Evolutionary conservation across 37 sponge, comb jelly and placozoan species (phyloP), one percentile per base, ranked within the genome.

Genomic region (Chondrosia reniformis): DNA sequence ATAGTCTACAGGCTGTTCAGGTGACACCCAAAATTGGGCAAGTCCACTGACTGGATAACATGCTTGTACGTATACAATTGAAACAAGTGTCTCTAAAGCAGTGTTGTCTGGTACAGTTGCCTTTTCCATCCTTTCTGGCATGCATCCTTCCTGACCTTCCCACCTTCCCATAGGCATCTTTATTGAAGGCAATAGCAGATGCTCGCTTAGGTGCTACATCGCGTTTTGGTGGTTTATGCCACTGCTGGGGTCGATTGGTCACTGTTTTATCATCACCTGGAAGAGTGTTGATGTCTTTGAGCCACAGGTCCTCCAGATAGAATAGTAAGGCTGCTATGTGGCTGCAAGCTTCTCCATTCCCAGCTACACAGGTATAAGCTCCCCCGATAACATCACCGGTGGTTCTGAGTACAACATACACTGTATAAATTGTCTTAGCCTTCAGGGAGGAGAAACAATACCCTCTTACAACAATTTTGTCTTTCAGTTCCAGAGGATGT

Each of bases 181-280:
- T 64, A 2, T 28, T 27, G 33, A 64, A 64, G 4, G 66, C 33
- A 64, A 64, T 64, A 32, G 31, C 33, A 19, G 66, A 64, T 19
- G 6, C 66, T 64, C 31, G 66, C 66, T 64, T 64, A 64, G 66
- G 66, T 2, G 2, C 66, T 33, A 64, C 33, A n/a, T 64, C 33
- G 3, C 32, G 66, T 64, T 28, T n/a, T 19, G 25, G 25, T 3
- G 66, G 66, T 28, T 34, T 36, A 64, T 64, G 25, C 66, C 66
- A 64, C 66, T 64, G 66, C 2, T 28, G 32, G 66, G 7, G 66
- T 64, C 33, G 66, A 19, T 19, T 19, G 34, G 66, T 64, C 2
- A 31, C 66, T 64, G 66, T 17, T n/a, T n/a, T n/a, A 34, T 64
- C 66, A 28, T 32, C 3, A 10, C 34, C 5, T 2, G 66, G 66